Evolutionary conservation across 2,113 vertebrate species (phyloP).

Genomic region (Paradoxurus hermaphroditus): DNA sequence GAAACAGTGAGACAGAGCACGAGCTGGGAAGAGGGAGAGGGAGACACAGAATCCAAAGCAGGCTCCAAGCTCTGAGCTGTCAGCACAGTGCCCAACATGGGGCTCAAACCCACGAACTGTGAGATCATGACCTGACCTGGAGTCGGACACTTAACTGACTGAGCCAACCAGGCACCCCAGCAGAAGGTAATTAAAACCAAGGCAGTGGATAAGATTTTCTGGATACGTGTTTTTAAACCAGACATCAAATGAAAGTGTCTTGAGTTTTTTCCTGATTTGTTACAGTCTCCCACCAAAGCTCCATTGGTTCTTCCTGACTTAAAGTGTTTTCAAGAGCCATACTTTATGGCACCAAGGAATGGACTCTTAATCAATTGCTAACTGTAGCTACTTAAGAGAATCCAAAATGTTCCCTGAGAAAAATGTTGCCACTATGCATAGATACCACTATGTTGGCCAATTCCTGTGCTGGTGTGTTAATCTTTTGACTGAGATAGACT

Average conservation of each 20-base stretch:
- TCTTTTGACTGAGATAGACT: constrained; percentile 3
- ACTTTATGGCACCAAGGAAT: neutral
- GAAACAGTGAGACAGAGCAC: no score
- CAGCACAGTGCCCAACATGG: no score
- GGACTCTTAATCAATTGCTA: neutral
- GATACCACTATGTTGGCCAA: neutral
- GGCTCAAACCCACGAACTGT: no score
- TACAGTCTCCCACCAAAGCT: neutral
- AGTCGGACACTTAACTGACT: no score
- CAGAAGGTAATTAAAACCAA: neutral
- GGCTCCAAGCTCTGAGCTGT: no score
- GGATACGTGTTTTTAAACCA: neutral
- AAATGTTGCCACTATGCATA: neutral
- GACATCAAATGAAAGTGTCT: neutral
- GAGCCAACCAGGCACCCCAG: no score
- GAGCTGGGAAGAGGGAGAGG: no score
- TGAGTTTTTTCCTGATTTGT: neutral
- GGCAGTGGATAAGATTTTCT: neutral
- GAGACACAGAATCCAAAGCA: no score
- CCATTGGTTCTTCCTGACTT: neutral
- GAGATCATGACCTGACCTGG: no score
- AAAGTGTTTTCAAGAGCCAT: constrained; percentile 15
- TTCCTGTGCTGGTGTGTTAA: neutral
- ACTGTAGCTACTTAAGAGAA: constrained; percentile 8
- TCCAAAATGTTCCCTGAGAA: neutral